phyloP scores from a whole-genome alignment of 2,888 invertebrate genomes.

The Mythimna lalbum region DNA sequence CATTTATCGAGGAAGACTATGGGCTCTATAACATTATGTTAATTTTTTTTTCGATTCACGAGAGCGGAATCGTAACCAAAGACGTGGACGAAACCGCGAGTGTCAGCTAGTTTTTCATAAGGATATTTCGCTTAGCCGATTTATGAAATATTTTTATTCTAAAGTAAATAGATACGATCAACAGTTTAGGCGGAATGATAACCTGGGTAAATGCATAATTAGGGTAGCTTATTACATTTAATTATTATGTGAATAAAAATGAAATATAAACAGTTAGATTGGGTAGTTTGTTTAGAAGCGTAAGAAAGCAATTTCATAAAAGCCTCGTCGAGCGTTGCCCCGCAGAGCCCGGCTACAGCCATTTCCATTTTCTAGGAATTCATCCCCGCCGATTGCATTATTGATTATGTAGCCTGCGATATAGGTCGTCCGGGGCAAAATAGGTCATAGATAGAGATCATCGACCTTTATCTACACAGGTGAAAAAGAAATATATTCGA shows the following conservation, averaged over 20 bases:
- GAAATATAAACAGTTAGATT: not conserved
- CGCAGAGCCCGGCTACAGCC: not conserved
- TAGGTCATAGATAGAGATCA: slow-evolving; percentile 55
- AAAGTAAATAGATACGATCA: not conserved
- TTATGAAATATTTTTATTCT: too few relatives aligned
- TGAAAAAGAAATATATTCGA: not conserved
- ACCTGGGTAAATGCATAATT: not conserved
- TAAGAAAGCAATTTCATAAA: not conserved
- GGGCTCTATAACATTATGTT: too few relatives aligned
- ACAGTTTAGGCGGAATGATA: not conserved
- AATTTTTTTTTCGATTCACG: too few relatives aligned
- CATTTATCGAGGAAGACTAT: too few relatives aligned
- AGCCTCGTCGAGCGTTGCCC: not conserved
- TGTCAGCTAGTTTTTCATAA: not conserved
- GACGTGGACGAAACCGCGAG: too few relatives aligned
- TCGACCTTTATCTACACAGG: slow-evolving; percentile 26
- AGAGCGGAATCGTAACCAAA: too few relatives aligned
- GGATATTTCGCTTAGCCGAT: slow-evolving; percentile 14
- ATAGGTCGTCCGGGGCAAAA: slow-evolving; percentile 48
- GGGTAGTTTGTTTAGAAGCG: not conserved
- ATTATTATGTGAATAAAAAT: not conserved
- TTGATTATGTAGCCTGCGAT: slow-evolving; percentile 40
- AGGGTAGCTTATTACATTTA: not conserved
- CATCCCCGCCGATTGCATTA: slow-evolving; percentile 17
- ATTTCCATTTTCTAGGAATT: slow-evolving; percentile 13